A percentile compares a stretch with the other conserved stretches of the same genome.
Conservation (phyloP, 2,113 vertebrate species). For the Euleptes europaea region DNA sequence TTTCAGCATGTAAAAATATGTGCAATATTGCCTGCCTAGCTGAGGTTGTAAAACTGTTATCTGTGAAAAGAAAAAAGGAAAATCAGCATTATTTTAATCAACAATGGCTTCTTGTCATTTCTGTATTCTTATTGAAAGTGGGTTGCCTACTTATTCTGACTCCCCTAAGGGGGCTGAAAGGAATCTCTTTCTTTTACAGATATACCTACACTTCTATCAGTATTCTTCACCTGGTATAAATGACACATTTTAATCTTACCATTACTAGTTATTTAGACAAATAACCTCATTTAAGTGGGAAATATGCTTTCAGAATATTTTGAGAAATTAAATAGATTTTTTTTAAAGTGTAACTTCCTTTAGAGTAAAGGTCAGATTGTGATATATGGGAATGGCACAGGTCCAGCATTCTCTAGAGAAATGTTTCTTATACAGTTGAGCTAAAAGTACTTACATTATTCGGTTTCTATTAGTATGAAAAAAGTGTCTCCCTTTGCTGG, state of each 20-base stretch:
- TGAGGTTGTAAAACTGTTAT: slow-evolving; percentile 40
- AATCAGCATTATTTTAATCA: slow-evolving; percentile 30
- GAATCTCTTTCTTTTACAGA: slow-evolving; percentile 27
- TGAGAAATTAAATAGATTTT: not conserved
- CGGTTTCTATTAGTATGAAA: not conserved
- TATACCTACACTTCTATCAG: not conserved
- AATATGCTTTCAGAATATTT: not conserved
- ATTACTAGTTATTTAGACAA: not conserved
- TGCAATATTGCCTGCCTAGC: slow-evolving; percentile 34
- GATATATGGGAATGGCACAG: not conserved
- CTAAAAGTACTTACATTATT: not conserved
- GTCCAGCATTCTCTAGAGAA: not conserved
- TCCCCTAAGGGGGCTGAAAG: not conserved
- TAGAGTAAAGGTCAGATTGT: not conserved
- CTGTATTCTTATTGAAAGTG: slow-evolving; percentile 23
- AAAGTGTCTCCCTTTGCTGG: not conserved
- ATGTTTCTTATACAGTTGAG: not conserved
- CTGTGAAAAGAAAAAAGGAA: slow-evolving; percentile 7
- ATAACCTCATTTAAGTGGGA: not conserved
- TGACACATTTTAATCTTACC: not conserved
- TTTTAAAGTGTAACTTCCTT: not conserved
- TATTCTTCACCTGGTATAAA: not conserved
- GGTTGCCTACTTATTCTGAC: slow-evolving; percentile 15
- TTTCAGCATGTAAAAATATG: slow-evolving; percentile 45
- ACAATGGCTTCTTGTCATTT: slow-evolving; percentile 21